A percentile compares a stretch with the other conserved stretches of the same genome.
Evolutionary conservation across 1,140 invertebrate species (phyloP).

Genomic region (Bombus impatiens): DNA sequence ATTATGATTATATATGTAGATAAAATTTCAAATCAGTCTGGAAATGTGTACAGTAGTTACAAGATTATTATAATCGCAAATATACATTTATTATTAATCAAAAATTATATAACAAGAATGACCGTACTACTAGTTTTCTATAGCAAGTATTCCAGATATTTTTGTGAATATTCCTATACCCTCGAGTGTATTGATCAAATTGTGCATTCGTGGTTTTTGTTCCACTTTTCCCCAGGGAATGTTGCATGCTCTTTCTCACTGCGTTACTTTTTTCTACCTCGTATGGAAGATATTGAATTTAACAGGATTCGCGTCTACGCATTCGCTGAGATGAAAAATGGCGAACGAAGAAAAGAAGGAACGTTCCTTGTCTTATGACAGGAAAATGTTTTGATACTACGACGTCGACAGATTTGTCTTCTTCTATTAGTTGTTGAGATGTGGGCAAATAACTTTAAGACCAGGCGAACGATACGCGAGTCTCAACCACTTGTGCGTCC

Average conservation of each 20-base stretch:
- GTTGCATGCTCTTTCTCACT: background rate
- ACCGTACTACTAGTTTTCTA: background rate
- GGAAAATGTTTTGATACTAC: constrained; percentile 37
- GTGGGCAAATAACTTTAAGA: constrained; percentile 33
- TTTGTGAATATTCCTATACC: background rate
- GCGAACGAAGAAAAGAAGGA: background rate
- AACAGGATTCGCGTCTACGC: constrained; percentile 36
- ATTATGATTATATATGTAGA: too few relatives aligned
- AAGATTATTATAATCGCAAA: too few relatives aligned
- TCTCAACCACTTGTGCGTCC: background rate
- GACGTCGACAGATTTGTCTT: constrained; percentile 38
- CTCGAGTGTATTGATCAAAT: background rate
- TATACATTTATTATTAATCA: too few relatives aligned
- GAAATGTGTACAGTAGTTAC: too few relatives aligned
- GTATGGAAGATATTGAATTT: constrained; percentile 47
- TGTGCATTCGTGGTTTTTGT: background rate
- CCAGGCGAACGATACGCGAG: background rate
- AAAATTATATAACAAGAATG: too few relatives aligned
- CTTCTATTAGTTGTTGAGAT: background rate
- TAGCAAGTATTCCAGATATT: background rate
- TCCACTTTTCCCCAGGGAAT: background rate
- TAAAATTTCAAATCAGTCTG: too few relatives aligned
- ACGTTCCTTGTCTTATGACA: background rate
- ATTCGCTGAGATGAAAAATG: constrained; percentile 1
- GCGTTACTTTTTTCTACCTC: background rate